Evolutionary conservation across 2,888 invertebrate genomes (phyloP), one percentile per base, ranked within the genome.

Genomic region (Macrosiphum euphorbiae): DNA sequence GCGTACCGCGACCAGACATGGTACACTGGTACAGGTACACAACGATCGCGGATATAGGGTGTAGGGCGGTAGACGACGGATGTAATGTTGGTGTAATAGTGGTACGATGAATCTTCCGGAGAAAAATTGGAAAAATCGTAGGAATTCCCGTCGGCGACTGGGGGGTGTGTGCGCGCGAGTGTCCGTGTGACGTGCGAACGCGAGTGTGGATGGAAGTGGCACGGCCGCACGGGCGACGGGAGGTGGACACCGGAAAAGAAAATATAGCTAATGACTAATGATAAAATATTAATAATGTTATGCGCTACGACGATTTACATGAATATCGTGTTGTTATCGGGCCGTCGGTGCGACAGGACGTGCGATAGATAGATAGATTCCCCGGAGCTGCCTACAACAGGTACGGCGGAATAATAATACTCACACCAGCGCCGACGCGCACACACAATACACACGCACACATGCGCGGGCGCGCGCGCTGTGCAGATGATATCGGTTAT

Each of bases 401-500:
- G 78, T 78, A 78, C 35, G 35, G 78, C 35, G 8, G 78, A 78
- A 78, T 35, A 78, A 35, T 78, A 35, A 78, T 8, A 78, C n/a
- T 78, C n/a, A 78, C 78, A 35, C 16, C 7, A 78, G 20, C 7
- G 20, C 35, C 78, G 35, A 78, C 20, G 78, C 35, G 78, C 78
- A 24, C 78, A 41, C 78, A 67, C 2, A 28, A n/a, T 20, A 28
- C 44, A 26, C 85, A 44, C 44, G 26, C 5, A 85, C 1, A 86
- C 86, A 86, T 16, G 11, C n/a, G 16, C 16, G 28, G 28, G 28
- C 85, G n/a, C 13, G 86, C 16, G 28, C 88, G 26, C 35, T 2
- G 13, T 50, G 35, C 20, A 87, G 67, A 52, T 67, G 58, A n/a
- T 90, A 88, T 50, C 78, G 28, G 55, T 88, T 90, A 88, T 55